Conservation (phyloP, 2,888 invertebrate species). For the Elmis aenea region DNA sequence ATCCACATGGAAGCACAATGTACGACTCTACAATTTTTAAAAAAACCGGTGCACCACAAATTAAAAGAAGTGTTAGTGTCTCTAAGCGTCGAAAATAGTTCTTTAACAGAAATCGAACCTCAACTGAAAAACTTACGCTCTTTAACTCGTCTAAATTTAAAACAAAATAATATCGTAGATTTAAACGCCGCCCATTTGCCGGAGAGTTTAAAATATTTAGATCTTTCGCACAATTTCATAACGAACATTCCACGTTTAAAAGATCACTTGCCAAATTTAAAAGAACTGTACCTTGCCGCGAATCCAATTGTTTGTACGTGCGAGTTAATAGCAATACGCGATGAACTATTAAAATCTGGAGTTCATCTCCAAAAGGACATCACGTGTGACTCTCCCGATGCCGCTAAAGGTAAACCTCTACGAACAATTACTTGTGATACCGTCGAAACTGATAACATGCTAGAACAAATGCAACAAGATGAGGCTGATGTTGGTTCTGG, state of each 20-base stretch:
- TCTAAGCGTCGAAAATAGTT: conserved; percentile 30
- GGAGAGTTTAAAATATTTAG: conserved; percentile 44
- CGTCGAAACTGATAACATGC: conserved; percentile 13
- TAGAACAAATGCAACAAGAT: conserved; percentile 32
- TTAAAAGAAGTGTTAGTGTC: conserved; percentile 32
- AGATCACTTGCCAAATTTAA: conserved; percentile 52
- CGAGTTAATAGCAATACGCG: conserved; percentile 59
- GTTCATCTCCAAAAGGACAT: conserved; percentile 34
- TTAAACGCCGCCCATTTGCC: conserved; percentile 36
- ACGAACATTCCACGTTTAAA: conserved; percentile 55
- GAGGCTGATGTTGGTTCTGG: conserved; percentile 34
- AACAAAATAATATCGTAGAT: conserved; percentile 35
- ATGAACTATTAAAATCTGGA: conserved; percentile 48
- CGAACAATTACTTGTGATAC: conserved; percentile 14
- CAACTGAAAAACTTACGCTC: conserved; percentile 38
- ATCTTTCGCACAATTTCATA: conserved; percentile 60
- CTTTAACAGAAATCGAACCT: conserved; percentile 34
- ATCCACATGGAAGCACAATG: conserved; percentile 65
- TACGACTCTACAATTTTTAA: conserved; percentile 68
- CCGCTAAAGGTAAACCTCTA: conserved; percentile 32
- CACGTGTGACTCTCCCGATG: conserved; percentile 35
- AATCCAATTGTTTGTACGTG: conserved; percentile 71
- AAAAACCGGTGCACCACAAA: conserved; percentile 49
- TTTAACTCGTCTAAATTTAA: conserved; percentile 36
- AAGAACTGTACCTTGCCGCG: conserved; percentile 60